Evolutionary conservation across 1,140 invertebrate genomes (phyloP).

Genomic region (Leptopilina boulardi): DNA sequence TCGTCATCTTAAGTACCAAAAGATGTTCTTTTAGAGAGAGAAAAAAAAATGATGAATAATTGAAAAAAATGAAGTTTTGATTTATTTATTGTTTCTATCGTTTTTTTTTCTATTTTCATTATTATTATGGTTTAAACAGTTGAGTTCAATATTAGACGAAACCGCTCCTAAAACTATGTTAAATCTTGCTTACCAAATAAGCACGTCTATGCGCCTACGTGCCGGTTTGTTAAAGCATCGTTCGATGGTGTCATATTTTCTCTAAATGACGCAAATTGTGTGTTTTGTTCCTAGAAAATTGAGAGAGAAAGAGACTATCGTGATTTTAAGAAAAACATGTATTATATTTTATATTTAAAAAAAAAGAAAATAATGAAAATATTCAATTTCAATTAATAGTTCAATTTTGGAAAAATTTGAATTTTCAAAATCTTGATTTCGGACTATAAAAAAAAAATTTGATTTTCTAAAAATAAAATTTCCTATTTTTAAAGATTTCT

Average conservation of each 20-base stretch:
- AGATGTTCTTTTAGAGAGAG: too few species aligned
- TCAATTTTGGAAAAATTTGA: too few species aligned
- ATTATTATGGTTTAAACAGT: neutral
- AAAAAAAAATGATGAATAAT: too few species aligned
- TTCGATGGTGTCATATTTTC: conserved; percentile 43
- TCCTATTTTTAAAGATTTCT: too few species aligned
- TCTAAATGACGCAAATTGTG: conserved; percentile 24
- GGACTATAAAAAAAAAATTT: too few species aligned
- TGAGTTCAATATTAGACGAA: neutral
- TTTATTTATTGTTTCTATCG: neutral
- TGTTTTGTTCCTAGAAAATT: neutral
- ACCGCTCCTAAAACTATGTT: neutral
- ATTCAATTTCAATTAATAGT: too few species aligned
- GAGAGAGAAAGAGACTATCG: neutral
- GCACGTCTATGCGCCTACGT: conserved; percentile 48
- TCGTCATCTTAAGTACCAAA: neutral
- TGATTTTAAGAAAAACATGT: conserved; percentile 15
- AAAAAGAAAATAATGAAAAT: too few species aligned
- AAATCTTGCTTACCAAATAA: conserved; percentile 56
- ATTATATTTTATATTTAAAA: neutral
- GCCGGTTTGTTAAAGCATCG: conserved; percentile 39
- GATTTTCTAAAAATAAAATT: too few species aligned
- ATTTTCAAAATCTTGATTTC: too few species aligned
- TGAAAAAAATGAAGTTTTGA: too few species aligned
- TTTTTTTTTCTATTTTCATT: neutral